phyloP scores from a whole-genome alignment of 2,797 vertebrate genomes.

The Phoxinus dragarum region DNA sequence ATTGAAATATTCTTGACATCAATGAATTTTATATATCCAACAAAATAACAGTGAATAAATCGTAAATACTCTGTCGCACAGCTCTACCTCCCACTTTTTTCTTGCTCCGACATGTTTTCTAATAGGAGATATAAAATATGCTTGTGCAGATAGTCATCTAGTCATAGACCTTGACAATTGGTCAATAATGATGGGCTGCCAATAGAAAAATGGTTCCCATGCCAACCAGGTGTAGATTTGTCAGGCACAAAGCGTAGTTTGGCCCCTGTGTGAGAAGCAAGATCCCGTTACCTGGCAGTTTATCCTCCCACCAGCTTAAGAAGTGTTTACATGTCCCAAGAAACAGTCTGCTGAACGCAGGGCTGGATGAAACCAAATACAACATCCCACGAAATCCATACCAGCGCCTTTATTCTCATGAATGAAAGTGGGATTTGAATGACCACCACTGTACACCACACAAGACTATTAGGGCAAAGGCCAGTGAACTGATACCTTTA shows the following conservation, averaged over 20 bases:
- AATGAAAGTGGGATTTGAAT: slow-evolving; percentile 61
- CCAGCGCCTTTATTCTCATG: slow-evolving; percentile 68
- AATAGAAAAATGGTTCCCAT: slow-evolving; percentile 69
- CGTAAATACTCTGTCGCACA: not conserved
- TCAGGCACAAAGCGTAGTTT: slow-evolving; percentile 74
- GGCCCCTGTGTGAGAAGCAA: slow-evolving; percentile 71
- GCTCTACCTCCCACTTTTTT: not conserved
- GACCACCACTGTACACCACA: slow-evolving; percentile 45
- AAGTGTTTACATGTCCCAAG: slow-evolving; percentile 73
- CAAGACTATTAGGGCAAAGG: slow-evolving; percentile 47
- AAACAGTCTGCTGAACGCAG: slow-evolving; percentile 68
- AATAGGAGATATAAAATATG: not conserved
- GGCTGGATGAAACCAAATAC: slow-evolving; percentile 55
- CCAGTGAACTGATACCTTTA: slow-evolving; percentile 41
- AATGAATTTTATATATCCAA: not conserved
- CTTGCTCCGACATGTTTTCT: not conserved
- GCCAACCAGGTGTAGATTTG: slow-evolving; percentile 79
- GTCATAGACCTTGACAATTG: slow-evolving; percentile 36
- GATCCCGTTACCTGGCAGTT: slow-evolving; percentile 76
- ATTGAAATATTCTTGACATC: not conserved
- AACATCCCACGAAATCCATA: slow-evolving; percentile 71
- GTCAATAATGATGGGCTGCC: slow-evolving; percentile 51
- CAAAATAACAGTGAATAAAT: not conserved
- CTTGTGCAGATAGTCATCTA: not conserved
- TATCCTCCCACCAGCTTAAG: slow-evolving; percentile 71